Percentiles rank a stretch among this genome's conserved stretches.
Conservation (phyloP, 1,140 invertebrate genomes). For the Rhizoglyphus robini region DNA sequence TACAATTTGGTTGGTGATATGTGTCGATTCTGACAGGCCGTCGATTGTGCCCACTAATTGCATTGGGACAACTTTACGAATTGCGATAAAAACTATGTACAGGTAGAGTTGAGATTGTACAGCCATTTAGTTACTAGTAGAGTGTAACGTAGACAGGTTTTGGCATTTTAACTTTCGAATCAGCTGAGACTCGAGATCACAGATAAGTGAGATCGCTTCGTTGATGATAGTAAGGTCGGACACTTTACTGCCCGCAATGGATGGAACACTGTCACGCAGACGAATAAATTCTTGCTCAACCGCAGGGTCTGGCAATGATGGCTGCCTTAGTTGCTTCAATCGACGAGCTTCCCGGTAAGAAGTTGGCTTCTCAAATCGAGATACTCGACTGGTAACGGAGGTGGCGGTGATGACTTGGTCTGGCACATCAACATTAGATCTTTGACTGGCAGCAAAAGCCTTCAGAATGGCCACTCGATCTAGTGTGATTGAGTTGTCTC, state of each 20-base stretch:
- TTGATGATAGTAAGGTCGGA: slow-evolving; percentile 19
- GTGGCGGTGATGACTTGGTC: background rate
- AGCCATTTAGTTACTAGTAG: no score
- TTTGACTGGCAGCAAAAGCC: background rate
- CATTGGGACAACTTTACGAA: no score
- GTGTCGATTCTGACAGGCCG: background rate
- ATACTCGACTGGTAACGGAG: background rate
- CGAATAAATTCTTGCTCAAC: slow-evolving; percentile 25
- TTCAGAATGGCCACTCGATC: slow-evolving; percentile 11
- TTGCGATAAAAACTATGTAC: no score
- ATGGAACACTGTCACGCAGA: slow-evolving; percentile 14
- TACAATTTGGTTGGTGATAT: background rate
- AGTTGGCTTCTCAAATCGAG: slow-evolving; percentile 6
- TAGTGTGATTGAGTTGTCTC: background rate
- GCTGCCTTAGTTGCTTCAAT: background rate
- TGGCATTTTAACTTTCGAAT: background rate
- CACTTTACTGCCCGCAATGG: slow-evolving; percentile 12
- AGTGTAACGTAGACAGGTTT: background rate
- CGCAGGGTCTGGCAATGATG: background rate
- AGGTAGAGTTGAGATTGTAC: no score
- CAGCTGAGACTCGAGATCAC: slow-evolving; percentile 8
- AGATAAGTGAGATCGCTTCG: slow-evolving; percentile 16
- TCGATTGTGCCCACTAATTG: no score
- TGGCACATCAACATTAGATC: background rate
- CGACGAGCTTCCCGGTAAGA: background rate